These are phyloP conservation scores for Hydrophis major DNA, from an alignment of 2,797 vertebrate genomes.

Conservation along the genomic window DNA sequence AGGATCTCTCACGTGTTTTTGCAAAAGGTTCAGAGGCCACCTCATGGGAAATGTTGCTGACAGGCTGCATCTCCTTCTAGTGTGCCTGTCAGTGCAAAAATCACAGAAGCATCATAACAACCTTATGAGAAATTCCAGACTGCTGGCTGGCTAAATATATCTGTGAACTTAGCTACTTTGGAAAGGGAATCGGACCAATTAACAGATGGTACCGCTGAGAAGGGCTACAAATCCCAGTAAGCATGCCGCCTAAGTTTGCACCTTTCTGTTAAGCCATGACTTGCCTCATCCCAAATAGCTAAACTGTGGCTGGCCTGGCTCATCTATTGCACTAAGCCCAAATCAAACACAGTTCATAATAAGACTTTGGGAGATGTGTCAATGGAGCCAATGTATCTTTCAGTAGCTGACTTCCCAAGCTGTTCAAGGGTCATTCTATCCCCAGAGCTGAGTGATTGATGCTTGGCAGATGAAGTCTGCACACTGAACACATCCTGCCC, in stretches of 20 bases:
- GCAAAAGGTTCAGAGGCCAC: not conserved
- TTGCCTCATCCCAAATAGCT: not conserved
- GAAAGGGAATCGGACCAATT: not conserved
- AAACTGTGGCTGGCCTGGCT: not conserved
- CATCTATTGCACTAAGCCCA: not conserved
- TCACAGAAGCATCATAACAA: not conserved
- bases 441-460: not conserved
- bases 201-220: not conserved
- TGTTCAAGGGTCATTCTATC: not conserved
- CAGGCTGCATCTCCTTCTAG: too few relatives aligned
- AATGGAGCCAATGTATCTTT: not conserved
- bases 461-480: not conserved
- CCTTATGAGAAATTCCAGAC: not conserved
- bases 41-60: not conserved
- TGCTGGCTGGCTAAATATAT: not conserved
- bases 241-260: not conserved
- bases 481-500: not conserved
- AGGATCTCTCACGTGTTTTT: not conserved
- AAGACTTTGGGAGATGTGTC: not conserved
- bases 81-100: not conserved
- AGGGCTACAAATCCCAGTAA: not conserved
- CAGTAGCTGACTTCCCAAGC: not conserved
- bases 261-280: not conserved
- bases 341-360: not conserved
- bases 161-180: not conserved